phyloP scores from a whole-genome alignment of 2,888 invertebrate genomes.

The Tipula unca region DNA sequence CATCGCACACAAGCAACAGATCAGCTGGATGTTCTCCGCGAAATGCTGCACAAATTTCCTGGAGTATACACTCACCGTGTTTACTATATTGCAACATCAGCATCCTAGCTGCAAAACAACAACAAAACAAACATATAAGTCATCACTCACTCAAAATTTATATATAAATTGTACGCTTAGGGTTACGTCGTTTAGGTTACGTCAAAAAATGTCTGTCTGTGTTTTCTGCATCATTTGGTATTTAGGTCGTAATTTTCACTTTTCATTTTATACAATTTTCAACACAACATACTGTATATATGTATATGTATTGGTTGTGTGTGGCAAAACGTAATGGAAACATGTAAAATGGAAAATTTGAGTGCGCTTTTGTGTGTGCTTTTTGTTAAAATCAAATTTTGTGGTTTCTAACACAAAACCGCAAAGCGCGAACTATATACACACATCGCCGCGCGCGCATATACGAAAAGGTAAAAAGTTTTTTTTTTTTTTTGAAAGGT shows the following conservation, averaged over 20 bases:
- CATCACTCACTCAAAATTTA: background rate
- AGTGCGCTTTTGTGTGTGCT: background rate
- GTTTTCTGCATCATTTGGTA: slow-evolving; percentile 17
- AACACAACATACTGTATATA: background rate
- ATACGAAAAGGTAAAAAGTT: background rate
- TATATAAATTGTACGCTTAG: background rate
- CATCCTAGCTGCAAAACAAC: slow-evolving; percentile 44
- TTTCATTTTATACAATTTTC: background rate
- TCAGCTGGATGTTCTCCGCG: slow-evolving; percentile 79
- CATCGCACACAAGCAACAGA: slow-evolving; percentile 77
- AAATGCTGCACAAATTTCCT: slow-evolving; percentile 83
- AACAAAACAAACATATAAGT: slow-evolving; percentile 20
- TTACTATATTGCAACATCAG: slow-evolving; percentile 89
- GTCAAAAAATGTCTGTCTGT: background rate
- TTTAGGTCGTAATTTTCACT: slow-evolving; percentile 19
- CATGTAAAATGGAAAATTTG: background rate
- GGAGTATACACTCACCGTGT: slow-evolving; percentile 86
- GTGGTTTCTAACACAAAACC: background rate
- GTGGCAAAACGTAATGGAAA: background rate
- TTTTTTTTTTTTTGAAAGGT: background rate
- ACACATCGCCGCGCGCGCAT: too few species aligned
- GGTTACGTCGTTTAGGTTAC: slow-evolving; percentile 10
- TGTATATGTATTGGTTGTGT: background rate
- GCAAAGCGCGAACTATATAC: background rate
- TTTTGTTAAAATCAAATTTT: background rate